These are phyloP conservation scores for Podotricha telesiphe DNA, from an alignment of 2,888 invertebrate genomes.

Conservation along the genomic window DNA sequence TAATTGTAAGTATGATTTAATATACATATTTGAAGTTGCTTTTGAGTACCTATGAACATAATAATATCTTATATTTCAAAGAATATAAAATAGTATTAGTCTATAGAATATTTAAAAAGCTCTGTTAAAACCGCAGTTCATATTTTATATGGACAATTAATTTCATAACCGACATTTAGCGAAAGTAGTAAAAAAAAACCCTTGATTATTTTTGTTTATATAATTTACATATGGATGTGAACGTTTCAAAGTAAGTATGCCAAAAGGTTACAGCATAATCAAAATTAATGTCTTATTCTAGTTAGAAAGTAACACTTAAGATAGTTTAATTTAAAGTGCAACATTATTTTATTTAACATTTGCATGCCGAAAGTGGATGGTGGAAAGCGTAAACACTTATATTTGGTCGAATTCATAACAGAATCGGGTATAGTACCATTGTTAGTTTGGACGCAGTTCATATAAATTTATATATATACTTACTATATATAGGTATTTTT, in stretches of 20 bases:
- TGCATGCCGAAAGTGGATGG: constrained; percentile 14
- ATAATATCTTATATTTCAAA: too few species aligned
- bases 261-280: constrained; percentile 14
- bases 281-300: constrained; percentile 14
- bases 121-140: too few species aligned
- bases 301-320: constrained; percentile 23
- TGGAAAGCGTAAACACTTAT: constrained; percentile 20
- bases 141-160: too few species aligned
- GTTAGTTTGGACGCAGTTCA: neutral
- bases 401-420: constrained; percentile 10
- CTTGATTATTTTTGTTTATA: constrained; percentile 5
- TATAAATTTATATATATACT: too few species aligned
- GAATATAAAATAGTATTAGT: too few species aligned
- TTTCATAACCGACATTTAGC: neutral
- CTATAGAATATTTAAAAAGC: too few species aligned
- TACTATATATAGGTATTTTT: too few species aligned
- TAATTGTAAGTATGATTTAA: too few species aligned
- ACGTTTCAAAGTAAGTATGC: constrained; percentile 15
- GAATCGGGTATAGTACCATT: neutral
- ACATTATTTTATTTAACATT: constrained; percentile 12
- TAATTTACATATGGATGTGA: neutral
- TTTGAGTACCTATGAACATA: too few species aligned
- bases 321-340: constrained; percentile 11
- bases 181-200: too few species aligned
- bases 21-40: too few species aligned